A percentile compares a stretch with the other conserved stretches of the same genome.
Evolutionary conservation across 2,113 vertebrate species (phyloP).

Genomic region (Pituophis catenifer): DNA sequence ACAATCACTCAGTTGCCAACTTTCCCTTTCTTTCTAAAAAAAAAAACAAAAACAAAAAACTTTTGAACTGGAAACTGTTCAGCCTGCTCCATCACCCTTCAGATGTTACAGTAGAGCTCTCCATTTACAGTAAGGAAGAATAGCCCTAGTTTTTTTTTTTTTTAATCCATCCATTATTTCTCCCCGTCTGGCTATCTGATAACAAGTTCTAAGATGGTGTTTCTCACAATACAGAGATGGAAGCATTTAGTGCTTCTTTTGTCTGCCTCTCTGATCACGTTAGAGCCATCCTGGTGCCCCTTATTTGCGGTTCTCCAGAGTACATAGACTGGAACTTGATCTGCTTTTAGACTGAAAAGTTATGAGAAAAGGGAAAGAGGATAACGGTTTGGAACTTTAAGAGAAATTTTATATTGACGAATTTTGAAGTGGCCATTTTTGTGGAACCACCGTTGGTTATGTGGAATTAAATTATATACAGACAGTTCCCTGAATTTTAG

Average conservation of each 20-base stretch:
- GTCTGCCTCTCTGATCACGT: background rate
- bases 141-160: background rate
- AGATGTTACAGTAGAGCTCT: background rate
- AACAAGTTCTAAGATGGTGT: background rate
- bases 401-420: background rate
- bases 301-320: background rate
- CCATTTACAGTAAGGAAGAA: background rate
- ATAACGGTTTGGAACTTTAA: background rate
- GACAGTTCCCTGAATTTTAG: background rate
- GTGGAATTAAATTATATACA: background rate
- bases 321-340: background rate
- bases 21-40: background rate
- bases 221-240: accelerated
- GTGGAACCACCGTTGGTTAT: background rate
- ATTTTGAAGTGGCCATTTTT: background rate
- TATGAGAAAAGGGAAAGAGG: background rate
- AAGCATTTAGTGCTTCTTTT: background rate
- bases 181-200: accelerated
- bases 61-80: background rate
- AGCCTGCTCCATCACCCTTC: background rate
- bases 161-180: accelerated
- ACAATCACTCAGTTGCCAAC: background rate
- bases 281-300: background rate
- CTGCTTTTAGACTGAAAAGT: background rate
- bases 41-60: background rate